These are phyloP conservation scores for Arge pagana DNA, from an alignment of 2,888 invertebrate genomes.

Conservation along the genomic window DNA sequence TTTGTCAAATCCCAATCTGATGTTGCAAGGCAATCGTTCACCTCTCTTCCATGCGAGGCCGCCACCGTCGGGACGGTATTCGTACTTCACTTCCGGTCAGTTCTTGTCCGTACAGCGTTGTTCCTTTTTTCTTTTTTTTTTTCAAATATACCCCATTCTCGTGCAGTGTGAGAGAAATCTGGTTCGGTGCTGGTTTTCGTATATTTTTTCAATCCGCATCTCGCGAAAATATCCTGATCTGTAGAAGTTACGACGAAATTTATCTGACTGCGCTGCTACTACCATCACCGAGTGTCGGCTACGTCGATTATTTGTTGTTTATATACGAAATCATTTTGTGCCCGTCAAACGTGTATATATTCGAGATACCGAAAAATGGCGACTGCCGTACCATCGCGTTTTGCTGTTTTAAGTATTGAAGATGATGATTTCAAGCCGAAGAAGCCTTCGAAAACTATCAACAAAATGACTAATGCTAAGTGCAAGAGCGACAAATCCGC, in stretches of 20 bases:
- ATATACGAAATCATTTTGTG: no score
- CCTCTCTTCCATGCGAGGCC: slow-evolving; percentile 29
- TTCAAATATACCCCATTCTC: slow-evolving; percentile 28
- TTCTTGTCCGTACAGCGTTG: slow-evolving; percentile 35
- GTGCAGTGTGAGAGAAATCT: no score
- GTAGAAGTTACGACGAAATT: neutral
- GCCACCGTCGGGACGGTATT: slow-evolving; percentile 30
- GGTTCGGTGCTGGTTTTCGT: no score
- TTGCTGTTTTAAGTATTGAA: slow-evolving; percentile 75
- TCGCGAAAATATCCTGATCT: no score
- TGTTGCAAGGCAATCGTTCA: slow-evolving; percentile 9
- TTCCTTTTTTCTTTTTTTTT: slow-evolving; percentile 33
- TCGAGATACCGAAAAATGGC: no score
- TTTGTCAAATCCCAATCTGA: no score
- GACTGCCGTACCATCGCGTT: slow-evolving; percentile 72
- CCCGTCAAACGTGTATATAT: no score
- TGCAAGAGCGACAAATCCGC: slow-evolving; percentile 45
- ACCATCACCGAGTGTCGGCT: slow-evolving; percentile 22
- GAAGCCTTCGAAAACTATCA: slow-evolving; percentile 58
- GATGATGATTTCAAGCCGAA: slow-evolving; percentile 67
- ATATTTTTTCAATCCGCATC: no score
- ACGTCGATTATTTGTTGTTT: no score
- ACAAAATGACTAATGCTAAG: slow-evolving; percentile 40
- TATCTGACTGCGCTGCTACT: neutral
- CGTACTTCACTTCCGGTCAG: slow-evolving; percentile 40